Percentiles rank a stretch among this genome's conserved stretches.
Conservation (phyloP, 1,140 invertebrate species). For the Dinoponera quadriceps region DNA sequence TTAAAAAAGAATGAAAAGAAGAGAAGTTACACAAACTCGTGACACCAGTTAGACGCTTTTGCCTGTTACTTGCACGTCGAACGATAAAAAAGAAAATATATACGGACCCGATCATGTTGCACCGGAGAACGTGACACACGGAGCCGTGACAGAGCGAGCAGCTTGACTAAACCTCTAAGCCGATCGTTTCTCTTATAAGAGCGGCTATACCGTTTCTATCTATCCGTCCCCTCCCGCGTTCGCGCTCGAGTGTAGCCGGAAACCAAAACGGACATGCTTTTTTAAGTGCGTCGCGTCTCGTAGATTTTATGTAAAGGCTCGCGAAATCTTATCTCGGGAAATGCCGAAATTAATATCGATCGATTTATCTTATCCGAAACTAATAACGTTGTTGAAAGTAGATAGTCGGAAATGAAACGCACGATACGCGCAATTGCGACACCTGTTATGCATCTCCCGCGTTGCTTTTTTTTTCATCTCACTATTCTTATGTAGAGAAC, state of each 20-base stretch:
- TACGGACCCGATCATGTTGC: conserved; percentile 77
- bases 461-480: no score
- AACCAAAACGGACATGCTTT: background rate
- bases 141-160: conserved; percentile 57
- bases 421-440: background rate
- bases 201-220: conserved; percentile 58
- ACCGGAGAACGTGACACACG: conserved; percentile 24
- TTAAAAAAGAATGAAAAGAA: no score
- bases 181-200: conserved; percentile 71
- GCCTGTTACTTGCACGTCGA: background rate
- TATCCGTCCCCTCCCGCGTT: conserved; percentile 63
- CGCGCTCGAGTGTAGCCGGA: background rate
- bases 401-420: background rate
- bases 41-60: background rate
- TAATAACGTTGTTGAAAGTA: conserved; percentile 4
- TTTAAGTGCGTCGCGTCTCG: background rate
- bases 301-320: background rate
- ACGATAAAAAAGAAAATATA: conserved; percentile 21
- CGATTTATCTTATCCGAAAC: no score
- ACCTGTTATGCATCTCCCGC: background rate
- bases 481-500: no score
- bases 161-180: conserved; percentile 74
- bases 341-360: background rate
- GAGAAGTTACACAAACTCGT: conserved; percentile 17
- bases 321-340: background rate